Percentiles rank a stretch among this genome's conserved stretches.
These are phyloP conservation scores for Ectemnius cavifrons DNA, from an alignment of 2,888 invertebrate species.

Conservation along the genomic window DNA sequence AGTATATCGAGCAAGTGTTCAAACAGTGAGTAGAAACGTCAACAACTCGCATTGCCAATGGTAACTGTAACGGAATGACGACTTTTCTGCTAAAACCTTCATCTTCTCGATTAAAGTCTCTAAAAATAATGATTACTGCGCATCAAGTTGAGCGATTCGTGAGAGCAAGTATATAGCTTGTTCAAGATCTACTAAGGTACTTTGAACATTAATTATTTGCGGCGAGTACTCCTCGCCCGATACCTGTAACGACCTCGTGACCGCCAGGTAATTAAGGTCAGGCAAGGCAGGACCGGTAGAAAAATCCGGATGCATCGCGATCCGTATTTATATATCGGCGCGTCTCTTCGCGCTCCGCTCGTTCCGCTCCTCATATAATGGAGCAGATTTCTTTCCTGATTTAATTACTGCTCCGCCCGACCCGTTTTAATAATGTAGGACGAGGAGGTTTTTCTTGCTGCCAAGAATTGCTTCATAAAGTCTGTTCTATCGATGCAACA, in stretches of 20 bases:
- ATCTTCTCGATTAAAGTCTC: background rate
- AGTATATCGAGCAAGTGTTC: constrained; percentile 39
- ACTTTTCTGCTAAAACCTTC: background rate
- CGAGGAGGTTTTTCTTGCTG: too few species aligned
- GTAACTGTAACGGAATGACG: too few species aligned
- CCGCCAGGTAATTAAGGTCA: constrained; percentile 58
- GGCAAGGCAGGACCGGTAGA: constrained; percentile 19
- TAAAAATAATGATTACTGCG: constrained; percentile 39
- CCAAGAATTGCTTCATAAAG: too few species aligned
- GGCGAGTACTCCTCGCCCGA: constrained; percentile 18
- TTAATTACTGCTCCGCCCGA: too few species aligned
- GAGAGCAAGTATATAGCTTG: background rate
- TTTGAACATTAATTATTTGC: constrained; percentile 39
- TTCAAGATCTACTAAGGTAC: constrained; percentile 10
- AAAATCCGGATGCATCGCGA: constrained; percentile 17
- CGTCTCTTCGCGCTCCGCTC: too few species aligned
- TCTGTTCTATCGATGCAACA: too few species aligned
- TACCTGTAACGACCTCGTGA: constrained; percentile 53
- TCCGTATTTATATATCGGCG: constrained; percentile 4
- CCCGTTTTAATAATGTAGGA: too few species aligned
- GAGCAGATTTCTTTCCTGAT: too few species aligned
- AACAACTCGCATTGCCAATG: background rate
- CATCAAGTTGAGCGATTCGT: background rate
- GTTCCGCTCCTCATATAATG: too few species aligned
- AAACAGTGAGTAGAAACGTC: constrained; percentile 40